A percentile compares a stretch with the other conserved stretches of the same genome.
Conservation (phyloP, 2,888 invertebrate species). For the Mamestra brassicae region DNA sequence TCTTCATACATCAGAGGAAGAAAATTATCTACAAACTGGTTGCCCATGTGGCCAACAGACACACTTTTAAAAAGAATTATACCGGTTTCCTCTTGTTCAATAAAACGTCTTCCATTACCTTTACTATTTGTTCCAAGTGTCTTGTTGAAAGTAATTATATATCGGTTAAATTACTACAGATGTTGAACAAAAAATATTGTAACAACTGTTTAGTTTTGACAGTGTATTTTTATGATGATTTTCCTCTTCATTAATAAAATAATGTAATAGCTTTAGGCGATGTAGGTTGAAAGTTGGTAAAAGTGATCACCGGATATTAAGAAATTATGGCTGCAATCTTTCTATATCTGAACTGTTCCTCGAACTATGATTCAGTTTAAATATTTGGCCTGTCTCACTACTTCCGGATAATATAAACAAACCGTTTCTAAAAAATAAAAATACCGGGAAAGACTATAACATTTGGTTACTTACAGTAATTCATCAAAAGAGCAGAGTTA, state of each 20-base stretch:
- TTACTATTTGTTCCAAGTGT: neutral
- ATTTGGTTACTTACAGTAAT: no score
- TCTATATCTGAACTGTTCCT: neutral
- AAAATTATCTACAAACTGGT: constrained; percentile 50
- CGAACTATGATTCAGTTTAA: neutral
- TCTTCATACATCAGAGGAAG: constrained; percentile 34
- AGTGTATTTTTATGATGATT: no score
- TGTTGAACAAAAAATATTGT: neutral
- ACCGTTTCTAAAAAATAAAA: no score
- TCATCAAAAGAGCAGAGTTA: no score
- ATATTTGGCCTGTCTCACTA: neutral
- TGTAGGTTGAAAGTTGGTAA: neutral
- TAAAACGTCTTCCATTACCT: neutral
- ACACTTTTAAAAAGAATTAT: constrained; percentile 58
- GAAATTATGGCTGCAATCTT: neutral
- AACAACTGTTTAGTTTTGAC: neutral
- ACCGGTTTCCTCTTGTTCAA: constrained; percentile 33
- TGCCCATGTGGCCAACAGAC: constrained; percentile 42
- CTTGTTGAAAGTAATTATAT: neutral
- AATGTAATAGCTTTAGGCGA: neutral
- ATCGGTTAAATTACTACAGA: neutral
- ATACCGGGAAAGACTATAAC: no score
- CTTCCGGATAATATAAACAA: no score
- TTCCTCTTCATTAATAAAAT: neutral
- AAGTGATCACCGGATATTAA: neutral